Evolutionary conservation across 2,113 vertebrate species (phyloP), one percentile per base, ranked within the genome.

Genomic region (Pteruthius melanotis): DNA sequence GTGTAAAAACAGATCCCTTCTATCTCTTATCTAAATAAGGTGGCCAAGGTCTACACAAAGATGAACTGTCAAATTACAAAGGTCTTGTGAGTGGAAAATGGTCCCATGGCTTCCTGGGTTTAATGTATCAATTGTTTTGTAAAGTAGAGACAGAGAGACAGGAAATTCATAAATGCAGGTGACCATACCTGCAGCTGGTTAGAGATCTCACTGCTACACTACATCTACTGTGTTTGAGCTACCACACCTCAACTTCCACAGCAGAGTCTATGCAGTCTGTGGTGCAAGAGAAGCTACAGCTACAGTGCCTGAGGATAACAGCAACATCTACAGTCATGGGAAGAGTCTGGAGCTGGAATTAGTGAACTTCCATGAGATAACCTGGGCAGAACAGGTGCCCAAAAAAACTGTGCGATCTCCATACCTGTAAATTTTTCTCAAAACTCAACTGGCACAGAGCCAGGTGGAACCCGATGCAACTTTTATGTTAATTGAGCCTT

Each of bases 401-500:
- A 71, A 39, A 75, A 63, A 75, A 4, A 40, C 33, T 13, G 1
- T 39, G 12, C 19, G 30, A 20, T 23, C 42, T 75, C 72, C 14
- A 39, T 19, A 15, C 2, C 5, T 1, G 4, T 13, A 1, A 2
- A 3, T 69, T 61, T 66, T 72, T 60, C 45, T 53, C 59, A 69
- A 80, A 91, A 57, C 35, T 57, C 28, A 65, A 6, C 19, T 22
- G 6, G 6, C 53, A 75, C 4, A 30, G 59, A 83, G 8, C 4
- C 6, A 0, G 1, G 1, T 22, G 37, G 44, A 83, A 56, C 22
- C 28, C 10, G 13, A 40, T 28, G 6, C 4, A 72, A 33, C 22
- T 47, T 93, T 13, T 13, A 23, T 5, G 4, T 33, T 30, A 47
- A 8, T n/a, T 85, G 44, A 53, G 31, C 50, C 49, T 15, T 53